Evolutionary conservation across 2,113 vertebrate genomes (phyloP), one percentile per base, ranked within the genome.

Genomic region (Turdus rufiventris): DNA sequence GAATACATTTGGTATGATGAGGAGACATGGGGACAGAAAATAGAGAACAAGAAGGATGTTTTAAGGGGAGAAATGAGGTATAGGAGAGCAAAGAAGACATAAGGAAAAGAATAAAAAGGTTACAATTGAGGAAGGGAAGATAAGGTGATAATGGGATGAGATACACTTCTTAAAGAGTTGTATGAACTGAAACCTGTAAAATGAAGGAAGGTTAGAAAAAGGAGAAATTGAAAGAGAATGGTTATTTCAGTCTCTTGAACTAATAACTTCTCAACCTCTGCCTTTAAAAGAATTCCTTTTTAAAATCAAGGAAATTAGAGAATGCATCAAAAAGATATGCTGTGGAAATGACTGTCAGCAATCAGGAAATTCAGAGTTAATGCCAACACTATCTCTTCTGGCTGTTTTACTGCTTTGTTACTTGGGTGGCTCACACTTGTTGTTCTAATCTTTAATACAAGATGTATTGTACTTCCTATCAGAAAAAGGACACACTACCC

Each of bases 401-500:
- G 29, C 58, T 84, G 21, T 82, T 82, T 54, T n/a, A 33, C 21
- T 74, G 54, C 65, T 56, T 43, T 85, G 9, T 53, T 73, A 13
- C 73, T 89, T 67, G 70, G 45, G 26, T 68, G 63, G 28, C 88
- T 85, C 74, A 28, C 48, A 31, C 92, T 96, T 92, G 47, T 91
- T 97, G 94, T 90, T 74, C 70, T 50, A 60, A 71, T 93, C 62
- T 67, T 89, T 67, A 88, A 48, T 94, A 82, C 61, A 88, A 91
- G 61, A 40, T 82, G 65, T 89, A 54, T 89, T 97, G 23, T 93
- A 86, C 74, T 89, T 96, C 58, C 79, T 82, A 24, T 66, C 56
- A 85, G 83, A 96, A 96, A 84, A 50, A 92, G 83, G 66, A 78
- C 67, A 70, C 12, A 6, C 47, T 66, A 85, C 68, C 89, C 78